Evolutionary conservation across 1,140 invertebrate species (phyloP), one percentile per base, ranked within the genome.

Genomic region (Tetragonula clypearis): DNA sequence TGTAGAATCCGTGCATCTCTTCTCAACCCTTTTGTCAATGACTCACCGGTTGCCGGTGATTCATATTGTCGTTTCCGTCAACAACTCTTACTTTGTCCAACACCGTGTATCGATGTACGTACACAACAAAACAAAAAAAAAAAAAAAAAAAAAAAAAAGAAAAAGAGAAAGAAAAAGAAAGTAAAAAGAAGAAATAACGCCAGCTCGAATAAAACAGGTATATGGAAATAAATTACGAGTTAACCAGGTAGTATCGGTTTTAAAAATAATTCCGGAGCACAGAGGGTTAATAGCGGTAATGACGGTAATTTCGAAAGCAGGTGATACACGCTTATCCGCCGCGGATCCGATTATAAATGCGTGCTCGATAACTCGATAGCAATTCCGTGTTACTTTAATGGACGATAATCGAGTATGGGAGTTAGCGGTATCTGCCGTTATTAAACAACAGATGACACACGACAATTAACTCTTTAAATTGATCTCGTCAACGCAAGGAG

Each of bases 271-370:
- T 72, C 68, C 60, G 60, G 41, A 53, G 56, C 26, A 49, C 26
- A 49, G 72, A 19, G 58, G 77, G 76, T 72, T 84, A 84, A 84
- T 79, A 58, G 82, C 68, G 82, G 79, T 84, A 84, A 84, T 84
- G 68, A 77, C 82, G 76, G 77, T 84, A 79, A 84, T 84, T 84
- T 69, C 58, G 58, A 79, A 84, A 79, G 68, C 77, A 84, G 82
- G 76, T 79, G 82, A 79, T 84, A 79, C 30, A 11, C 49, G 66
- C 76, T 84, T 84, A 84, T 84, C 82, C 30, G 56, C 49, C 26
- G n/a, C 68, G 76, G 74, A 84, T 84, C 76, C 82, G 82, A 84
- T 84, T 84, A 84, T 84, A 84, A 84, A 84, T 84, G 82, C 77
- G 76, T 35, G 77, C 76, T 79, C 82, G 82, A 84, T 84, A 84